Conservation (phyloP, 2,797 vertebrate genomes). For the Pelodytes ibericus region DNA sequence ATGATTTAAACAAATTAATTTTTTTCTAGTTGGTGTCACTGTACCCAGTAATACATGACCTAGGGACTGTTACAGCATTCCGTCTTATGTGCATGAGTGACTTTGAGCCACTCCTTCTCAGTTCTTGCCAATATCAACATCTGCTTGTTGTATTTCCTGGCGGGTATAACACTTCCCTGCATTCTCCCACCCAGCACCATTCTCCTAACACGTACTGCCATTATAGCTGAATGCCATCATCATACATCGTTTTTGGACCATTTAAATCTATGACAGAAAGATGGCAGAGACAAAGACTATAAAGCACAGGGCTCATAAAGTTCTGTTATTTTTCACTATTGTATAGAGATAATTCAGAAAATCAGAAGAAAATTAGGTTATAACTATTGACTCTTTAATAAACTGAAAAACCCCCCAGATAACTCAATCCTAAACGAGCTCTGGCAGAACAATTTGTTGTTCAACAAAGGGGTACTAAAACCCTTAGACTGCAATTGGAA, state of each 20-base stretch:
- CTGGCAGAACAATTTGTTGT: slow-evolving; percentile 11
- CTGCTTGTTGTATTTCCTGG: not conserved
- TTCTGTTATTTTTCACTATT: not conserved
- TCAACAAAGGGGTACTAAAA: not conserved
- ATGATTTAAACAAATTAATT: too few species aligned
- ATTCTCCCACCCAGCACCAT: not conserved
- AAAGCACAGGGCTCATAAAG: not conserved
- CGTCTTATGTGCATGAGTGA: too few species aligned
- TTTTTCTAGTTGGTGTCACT: too few species aligned
- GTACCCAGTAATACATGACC: too few species aligned
- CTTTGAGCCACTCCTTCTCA: too few species aligned
- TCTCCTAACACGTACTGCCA: not conserved
- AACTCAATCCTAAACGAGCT: not conserved
- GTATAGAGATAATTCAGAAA: not conserved
- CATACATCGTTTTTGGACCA: slow-evolving; percentile 9
- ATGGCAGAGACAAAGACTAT: not conserved
- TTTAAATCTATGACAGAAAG: slow-evolving; percentile 11
- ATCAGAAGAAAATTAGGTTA: not conserved
- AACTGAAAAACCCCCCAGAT: not conserved
- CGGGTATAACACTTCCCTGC: not conserved
- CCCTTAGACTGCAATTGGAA: not conserved
- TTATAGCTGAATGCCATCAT: not conserved
- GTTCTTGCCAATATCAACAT: slow-evolving; percentile 6
- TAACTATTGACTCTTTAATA: not conserved
- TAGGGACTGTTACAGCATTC: too few species aligned